phyloP scores from a whole-genome alignment of 2,797 vertebrate species.

The Sebastes wilsoni region DNA sequence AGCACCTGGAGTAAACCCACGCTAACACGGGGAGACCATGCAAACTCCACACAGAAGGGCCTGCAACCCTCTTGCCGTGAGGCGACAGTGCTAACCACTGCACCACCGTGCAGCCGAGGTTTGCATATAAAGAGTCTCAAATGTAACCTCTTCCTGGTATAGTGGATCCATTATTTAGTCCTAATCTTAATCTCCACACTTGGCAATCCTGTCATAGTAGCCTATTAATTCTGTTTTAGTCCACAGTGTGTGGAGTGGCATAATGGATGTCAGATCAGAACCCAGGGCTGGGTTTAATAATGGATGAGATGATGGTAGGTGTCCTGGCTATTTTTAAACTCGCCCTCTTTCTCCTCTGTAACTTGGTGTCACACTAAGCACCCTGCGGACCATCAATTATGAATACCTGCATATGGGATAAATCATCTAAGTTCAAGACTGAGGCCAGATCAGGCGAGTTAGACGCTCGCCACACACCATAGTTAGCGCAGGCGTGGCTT shows the following conservation, averaged over 20 bases:
- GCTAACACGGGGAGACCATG: too few species aligned
- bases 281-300: slow-evolving; percentile 73
- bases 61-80: fast-evolving
- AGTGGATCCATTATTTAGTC: slow-evolving; percentile 41
- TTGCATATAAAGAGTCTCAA: background rate
- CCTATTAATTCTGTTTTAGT: slow-evolving; percentile 43
- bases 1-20: too few species aligned
- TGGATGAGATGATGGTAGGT: slow-evolving; percentile 74
- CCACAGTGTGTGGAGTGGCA: slow-evolving; percentile 37
- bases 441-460: background rate
- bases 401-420: slow-evolving; percentile 45
- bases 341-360: slow-evolving; percentile 62
- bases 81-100: too few species aligned
- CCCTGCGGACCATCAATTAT: slow-evolving; percentile 63
- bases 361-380: slow-evolving; percentile 45
- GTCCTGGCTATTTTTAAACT: slow-evolving; percentile 78
- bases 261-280: slow-evolving; percentile 68
- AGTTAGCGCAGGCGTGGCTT: slow-evolving; percentile 32
- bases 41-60: too few species aligned
- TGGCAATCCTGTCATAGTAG: slow-evolving; percentile 29
- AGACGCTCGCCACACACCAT: background rate
- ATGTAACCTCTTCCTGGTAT: background rate
- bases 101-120: background rate
- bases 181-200: background rate
- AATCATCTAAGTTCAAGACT: slow-evolving; percentile 31